Percentiles rank a stretch among this genome's conserved stretches.
phyloP scores from a whole-genome alignment of 2,888 invertebrate genomes.

The Oeneis ivallda region DNA sequence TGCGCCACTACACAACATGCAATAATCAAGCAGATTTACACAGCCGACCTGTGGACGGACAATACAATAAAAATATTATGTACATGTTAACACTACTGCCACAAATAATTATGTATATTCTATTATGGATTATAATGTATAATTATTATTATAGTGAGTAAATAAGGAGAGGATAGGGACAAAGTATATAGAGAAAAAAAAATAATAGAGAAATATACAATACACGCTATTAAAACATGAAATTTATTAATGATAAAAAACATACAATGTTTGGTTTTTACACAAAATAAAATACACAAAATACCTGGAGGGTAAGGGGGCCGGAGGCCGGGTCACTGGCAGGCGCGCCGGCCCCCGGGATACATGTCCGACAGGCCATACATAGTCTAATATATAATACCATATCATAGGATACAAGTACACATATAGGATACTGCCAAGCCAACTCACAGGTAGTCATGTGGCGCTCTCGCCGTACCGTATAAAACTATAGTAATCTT shows the following conservation, averaged over 20 bases:
- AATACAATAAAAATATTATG: constrained; percentile 61
- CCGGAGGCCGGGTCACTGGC: constrained; percentile 55
- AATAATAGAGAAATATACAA: constrained; percentile 80
- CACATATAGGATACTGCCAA: constrained; percentile 79
- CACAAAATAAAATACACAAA: constrained; percentile 80
- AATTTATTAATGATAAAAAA: constrained; percentile 81
- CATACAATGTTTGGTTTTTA: constrained; percentile 79
- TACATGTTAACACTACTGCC: constrained; percentile 73
- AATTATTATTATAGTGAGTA: constrained; percentile 70
- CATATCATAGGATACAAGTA: constrained; percentile 77
- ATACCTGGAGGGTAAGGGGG: constrained; percentile 72
- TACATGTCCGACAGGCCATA: constrained; percentile 76
- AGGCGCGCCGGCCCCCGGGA: constrained; percentile 55
- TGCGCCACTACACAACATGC: constrained; percentile 74
- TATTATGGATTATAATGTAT: constrained; percentile 62
- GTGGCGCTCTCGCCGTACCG: constrained; percentile 75
- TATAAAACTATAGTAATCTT: constrained; percentile 77
- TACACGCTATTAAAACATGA: constrained; percentile 81
- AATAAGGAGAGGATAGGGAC: constrained; percentile 71
- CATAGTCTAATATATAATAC: constrained; percentile 79
- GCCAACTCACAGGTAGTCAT: constrained; percentile 79
- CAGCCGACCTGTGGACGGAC: constrained; percentile 66
- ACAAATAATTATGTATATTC: constrained; percentile 65
- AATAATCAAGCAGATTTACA: constrained; percentile 69
- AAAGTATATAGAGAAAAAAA: constrained; percentile 71